Base-by-base conservation (phyloP, 1,140 invertebrate genomes). In the Colletes latitarsis region DNA sequence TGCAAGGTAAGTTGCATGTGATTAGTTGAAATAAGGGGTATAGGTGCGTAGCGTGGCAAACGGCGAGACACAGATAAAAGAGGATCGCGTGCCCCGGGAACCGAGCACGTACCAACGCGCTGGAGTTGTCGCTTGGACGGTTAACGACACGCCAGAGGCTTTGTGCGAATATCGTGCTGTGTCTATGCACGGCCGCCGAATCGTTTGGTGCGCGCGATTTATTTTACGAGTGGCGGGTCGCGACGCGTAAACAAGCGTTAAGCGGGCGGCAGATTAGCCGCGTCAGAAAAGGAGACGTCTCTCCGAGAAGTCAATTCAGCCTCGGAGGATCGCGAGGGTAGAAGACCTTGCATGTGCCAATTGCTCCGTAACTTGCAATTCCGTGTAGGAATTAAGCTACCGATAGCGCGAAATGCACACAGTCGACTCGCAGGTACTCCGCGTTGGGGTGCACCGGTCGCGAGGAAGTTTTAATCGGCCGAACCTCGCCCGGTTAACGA, bases 81-180 rank as follows among this genome's bases (percentile, higher is more conserved):
- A 55, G 79, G 53, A 76, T 81, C 79, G 79, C 79, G 79, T 76
- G 79, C 73, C 10, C 14, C 46, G 53, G 57, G 46, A 46, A 69
- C 49, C 46, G 41, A 43, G 58, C 53, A 70, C 43, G 53, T 49
- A 30, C 30, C 43, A 66, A 46, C 14, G 66, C 58, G 14, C 49
- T 17, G 4, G 52, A 71, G 79, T 10, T 43, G 39, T 52, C 43
- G 67, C 19, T n/a, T 30, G 9, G 19, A 19, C 43, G 49, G 53
- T 17, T 70, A 81, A 70, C 73, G 53, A 81, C 60, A 55, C 12
- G 46, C 57, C 21, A 69, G n/a, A 9, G 46, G n/a, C 62, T 41
- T 52, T 49, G 53, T 21, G 53, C 58, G n/a, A 78, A 78, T 72
- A 72, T 53, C n/a, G 17, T 30, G 6, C 30, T 57, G 1, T 8